These are phyloP conservation scores for Mythimna ferrago DNA, from an alignment of 2,888 invertebrate species.

Conservation along the genomic window DNA sequence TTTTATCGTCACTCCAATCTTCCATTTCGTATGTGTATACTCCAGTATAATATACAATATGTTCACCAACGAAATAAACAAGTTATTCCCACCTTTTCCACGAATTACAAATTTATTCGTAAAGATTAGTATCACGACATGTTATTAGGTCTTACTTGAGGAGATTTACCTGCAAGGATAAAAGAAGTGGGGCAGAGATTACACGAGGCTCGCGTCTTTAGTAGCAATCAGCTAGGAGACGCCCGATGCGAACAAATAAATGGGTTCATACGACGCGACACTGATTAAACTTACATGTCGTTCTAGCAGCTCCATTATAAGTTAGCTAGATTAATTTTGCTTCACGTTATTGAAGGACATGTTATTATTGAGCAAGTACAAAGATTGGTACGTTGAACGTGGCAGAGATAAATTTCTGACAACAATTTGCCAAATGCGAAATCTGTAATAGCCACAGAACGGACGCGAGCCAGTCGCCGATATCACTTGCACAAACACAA, in stretches of 20 bases:
- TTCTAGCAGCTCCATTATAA: conserved; percentile 19
- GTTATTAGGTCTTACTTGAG: conserved; percentile 46
- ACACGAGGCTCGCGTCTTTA: conserved; percentile 43
- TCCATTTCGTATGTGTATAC: conserved; percentile 58
- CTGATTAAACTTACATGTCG: conserved; percentile 38
- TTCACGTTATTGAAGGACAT: conserved; percentile 6
- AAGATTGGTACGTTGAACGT: background rate
- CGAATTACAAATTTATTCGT: conserved; percentile 49
- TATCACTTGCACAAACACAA: conserved; percentile 24
- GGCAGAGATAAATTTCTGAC: background rate
- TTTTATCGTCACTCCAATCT: conserved; percentile 63
- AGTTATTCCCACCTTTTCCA: conserved; percentile 35
- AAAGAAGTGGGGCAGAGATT: conserved; percentile 44
- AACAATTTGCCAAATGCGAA: background rate
- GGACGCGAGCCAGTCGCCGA: background rate
- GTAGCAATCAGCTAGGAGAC: conserved; percentile 53
- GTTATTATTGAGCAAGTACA: background rate
- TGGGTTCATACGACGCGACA: conserved; percentile 35
- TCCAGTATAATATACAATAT: conserved; percentile 29
- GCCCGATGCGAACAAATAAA: conserved; percentile 49
- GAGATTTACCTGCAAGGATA: conserved; percentile 53
- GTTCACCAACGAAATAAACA: conserved; percentile 51
- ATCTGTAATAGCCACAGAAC: background rate
- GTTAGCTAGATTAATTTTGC: conserved; percentile 24
- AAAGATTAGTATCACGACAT: conserved; percentile 46